Evolutionary conservation across 2,113 vertebrate genomes (phyloP).

Genomic region (Etia nguti): DNA sequence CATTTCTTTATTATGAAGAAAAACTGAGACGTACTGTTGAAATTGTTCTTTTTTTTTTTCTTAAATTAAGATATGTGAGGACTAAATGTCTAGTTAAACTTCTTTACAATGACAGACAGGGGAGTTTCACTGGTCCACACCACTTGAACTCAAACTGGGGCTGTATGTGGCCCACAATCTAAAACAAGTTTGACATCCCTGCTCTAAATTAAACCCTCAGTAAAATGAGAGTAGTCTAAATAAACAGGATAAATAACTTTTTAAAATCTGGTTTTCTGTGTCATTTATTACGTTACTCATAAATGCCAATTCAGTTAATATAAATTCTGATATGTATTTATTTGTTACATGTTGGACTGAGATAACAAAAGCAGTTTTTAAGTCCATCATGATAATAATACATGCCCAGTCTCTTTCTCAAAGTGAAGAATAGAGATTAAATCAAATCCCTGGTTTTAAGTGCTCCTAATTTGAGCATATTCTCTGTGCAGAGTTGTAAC

Average conservation of each 20-base stretch:
- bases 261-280: rapidly evolving
- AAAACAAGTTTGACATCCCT: background rate
- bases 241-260: background rate
- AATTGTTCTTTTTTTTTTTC: background rate
- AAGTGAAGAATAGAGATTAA: background rate
- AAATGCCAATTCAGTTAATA: background rate
- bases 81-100: background rate
- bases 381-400: background rate
- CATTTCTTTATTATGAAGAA: background rate
- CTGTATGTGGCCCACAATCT: background rate
- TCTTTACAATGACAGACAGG: background rate
- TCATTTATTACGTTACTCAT: background rate
- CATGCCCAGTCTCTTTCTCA: background rate
- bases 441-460: background rate
- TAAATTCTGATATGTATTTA: background rate
- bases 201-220: background rate
- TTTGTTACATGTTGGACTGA: background rate
- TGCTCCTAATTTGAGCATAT: background rate
- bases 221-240: background rate
- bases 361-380: background rate
- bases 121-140: background rate
- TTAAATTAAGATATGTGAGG: background rate
- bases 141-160: background rate
- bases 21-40: background rate
- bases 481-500: background rate